Base-by-base conservation (phyloP, 1,140 invertebrate species). In the Hyphantria cunea region DNA sequence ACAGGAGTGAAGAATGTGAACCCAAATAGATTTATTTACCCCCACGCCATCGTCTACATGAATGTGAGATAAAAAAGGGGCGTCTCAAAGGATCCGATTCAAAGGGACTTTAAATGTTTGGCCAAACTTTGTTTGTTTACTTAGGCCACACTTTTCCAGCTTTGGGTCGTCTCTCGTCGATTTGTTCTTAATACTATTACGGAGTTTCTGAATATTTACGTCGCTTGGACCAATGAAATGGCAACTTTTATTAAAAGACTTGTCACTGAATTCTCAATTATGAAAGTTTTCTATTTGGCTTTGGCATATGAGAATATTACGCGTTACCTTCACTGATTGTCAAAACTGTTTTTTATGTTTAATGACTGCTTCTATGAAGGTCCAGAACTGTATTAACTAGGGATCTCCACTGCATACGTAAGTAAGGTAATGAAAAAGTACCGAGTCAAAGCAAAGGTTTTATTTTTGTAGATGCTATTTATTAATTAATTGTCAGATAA, bases 81-180 rank as follows among this genome's bases (percentile, higher is more conserved):
- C 12, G 56, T n/a, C 47, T 50, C 48, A 15, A 51, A 60, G 37
- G 56, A 25, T 32, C 55, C 3, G 44, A 34, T 33, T 60, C 55
- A 58, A 58, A 58, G 55, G 55, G 55, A 49, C 55, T 48, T 44
- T 39, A 58, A 58, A 58, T 49, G 55, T 58, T 58, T 58, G 45
- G 44, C n/a, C 45, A 48, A 58, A 58, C 44, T 58, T 39, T 48
- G 32, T 58, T 49, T 49, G 55, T 58, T 58, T 58, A 58, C 37
- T 58, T 58, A 37, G 55, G 55, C 33, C 34, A 39, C 55, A 49
- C 44, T 48, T 58, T 45, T 12, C 32, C 6, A 48, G 42, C 45
- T 0, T 11, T 2, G 17, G 11, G 37, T 42, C 47, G 48, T 51
- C 47, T 34, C 48, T 51, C 32, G 37, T 4, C 48, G 10, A 42